Evolutionary conservation across 1,140 invertebrate genomes (phyloP).

Genomic region (Papilio polytes): DNA sequence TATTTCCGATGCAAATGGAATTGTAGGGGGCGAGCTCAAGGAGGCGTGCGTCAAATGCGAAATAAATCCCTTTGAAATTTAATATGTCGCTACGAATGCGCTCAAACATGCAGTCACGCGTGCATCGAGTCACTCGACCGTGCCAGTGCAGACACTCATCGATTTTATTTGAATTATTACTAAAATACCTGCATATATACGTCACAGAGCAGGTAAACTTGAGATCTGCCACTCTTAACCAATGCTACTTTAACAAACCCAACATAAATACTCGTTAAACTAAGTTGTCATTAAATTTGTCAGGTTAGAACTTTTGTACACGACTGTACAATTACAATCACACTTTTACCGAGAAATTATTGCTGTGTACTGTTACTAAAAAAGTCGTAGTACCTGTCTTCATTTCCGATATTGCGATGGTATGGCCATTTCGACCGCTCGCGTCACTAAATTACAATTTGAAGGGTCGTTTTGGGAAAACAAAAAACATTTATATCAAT

Average conservation of each 20-base stretch:
- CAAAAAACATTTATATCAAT: slow-evolving; percentile 84
- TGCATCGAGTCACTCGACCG: slow-evolving; percentile 47
- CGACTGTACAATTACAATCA: background rate
- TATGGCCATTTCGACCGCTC: slow-evolving; percentile 52
- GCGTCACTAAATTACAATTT: slow-evolving; percentile 79
- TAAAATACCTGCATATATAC: slow-evolving; percentile 11
- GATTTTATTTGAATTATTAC: slow-evolving; percentile 41
- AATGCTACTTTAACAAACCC: background rate
- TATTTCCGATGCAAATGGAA: slow-evolving; percentile 46
- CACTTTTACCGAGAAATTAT: background rate
- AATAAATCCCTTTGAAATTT: slow-evolving; percentile 72
- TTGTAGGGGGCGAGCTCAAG: slow-evolving; percentile 47
- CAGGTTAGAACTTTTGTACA: background rate
- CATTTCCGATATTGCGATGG: slow-evolving; percentile 38
- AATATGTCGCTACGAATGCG: slow-evolving; percentile 67
- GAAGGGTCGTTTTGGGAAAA: slow-evolving; percentile 80
- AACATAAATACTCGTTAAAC: background rate
- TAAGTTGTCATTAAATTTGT: no score
- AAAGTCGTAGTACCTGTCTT: slow-evolving; percentile 28
- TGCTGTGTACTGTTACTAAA: slow-evolving; percentile 12
- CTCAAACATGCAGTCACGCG: slow-evolving; percentile 56
- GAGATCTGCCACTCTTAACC: background rate
- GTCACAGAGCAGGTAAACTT: background rate
- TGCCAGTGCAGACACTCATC: slow-evolving; percentile 34
- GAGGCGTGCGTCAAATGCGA: slow-evolving; percentile 54